Evolutionary conservation across 1,140 invertebrate species (phyloP).

Genomic region (Lepidurus packardi): DNA sequence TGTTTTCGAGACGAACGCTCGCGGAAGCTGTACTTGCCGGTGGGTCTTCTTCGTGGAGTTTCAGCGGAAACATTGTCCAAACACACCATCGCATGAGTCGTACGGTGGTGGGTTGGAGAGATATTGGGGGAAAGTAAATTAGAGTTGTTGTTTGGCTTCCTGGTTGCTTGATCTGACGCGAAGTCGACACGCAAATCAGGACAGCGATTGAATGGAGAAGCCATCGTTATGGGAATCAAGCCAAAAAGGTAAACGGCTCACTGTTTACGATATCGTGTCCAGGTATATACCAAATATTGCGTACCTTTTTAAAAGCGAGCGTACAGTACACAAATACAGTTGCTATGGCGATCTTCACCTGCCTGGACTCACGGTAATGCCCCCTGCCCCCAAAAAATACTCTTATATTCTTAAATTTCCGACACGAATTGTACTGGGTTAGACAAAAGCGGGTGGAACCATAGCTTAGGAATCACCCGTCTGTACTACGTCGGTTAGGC

Average conservation of each 20-base stretch:
- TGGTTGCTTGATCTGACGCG: not conserved
- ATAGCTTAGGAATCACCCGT: not conserved
- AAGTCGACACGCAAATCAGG: not conserved
- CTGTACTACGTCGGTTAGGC: not conserved
- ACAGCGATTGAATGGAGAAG: slow-evolving; percentile 7
- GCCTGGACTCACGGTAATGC: not conserved
- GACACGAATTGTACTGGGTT: not conserved
- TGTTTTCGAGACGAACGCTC: not conserved
- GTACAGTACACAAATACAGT: not conserved
- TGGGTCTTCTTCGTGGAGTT: not conserved
- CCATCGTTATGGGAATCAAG: not conserved
- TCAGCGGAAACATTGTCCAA: not conserved
- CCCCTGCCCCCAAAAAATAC: not conserved
- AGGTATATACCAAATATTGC: not conserved
- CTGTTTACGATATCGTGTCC: not conserved
- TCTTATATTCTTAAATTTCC: not conserved
- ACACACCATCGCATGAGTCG: not conserved
- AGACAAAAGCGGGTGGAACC: not conserved
- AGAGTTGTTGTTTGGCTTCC: slow-evolving; percentile 1
- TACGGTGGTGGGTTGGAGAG: not conserved
- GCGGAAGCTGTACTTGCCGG: not conserved
- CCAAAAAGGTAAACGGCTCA: not conserved
- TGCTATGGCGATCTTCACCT: not conserved
- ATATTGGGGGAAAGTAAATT: not conserved
- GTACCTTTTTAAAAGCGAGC: not conserved